Percentiles rank a stretch among this genome's conserved stretches.
phyloP scores from a whole-genome alignment of 2,113 vertebrate species.

The Ictalurus furcatus region DNA sequence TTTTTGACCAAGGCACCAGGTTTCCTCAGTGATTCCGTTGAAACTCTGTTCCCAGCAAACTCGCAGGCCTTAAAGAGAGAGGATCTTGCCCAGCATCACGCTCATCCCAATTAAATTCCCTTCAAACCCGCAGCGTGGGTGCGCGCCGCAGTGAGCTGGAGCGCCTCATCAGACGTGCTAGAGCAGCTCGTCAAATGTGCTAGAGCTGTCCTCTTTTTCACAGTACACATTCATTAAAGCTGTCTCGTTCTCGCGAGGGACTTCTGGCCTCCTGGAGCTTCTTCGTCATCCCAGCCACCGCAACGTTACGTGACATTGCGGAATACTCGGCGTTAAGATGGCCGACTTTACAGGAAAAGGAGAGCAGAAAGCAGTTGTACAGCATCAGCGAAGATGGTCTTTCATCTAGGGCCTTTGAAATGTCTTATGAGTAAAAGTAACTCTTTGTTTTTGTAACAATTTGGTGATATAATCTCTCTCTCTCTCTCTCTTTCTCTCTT shows the following conservation, averaged over 20 bases:
- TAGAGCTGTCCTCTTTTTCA: not conserved
- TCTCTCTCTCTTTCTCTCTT: not conserved
- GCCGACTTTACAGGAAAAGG: not conserved
- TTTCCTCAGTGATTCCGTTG: slow-evolving; percentile 73
- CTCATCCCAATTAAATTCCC: slow-evolving; percentile 8
- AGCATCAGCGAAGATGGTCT: not conserved
- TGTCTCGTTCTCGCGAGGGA: not conserved
- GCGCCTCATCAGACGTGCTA: slow-evolving; percentile 20
- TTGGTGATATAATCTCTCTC: not conserved
- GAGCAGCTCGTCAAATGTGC: not conserved
- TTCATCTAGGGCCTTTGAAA: not conserved
- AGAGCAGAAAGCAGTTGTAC: not conserved
- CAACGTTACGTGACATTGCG: not conserved
- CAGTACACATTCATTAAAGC: slow-evolving; percentile 15
- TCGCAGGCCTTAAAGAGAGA: not conserved
- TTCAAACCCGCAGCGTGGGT: not conserved
- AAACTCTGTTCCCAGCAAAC: slow-evolving; percentile 50
- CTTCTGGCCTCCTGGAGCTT: not conserved
- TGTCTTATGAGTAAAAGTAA: not conserved
- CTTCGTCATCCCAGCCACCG: not conserved
- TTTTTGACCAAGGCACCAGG: slow-evolving; percentile 61
- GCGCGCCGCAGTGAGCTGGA: not conserved
- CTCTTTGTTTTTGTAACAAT: not conserved
- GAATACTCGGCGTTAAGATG: not conserved
- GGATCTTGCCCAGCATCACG: not conserved